Base-by-base conservation (phyloP, 2,888 invertebrate species). In the Campoletis raptor region DNA sequence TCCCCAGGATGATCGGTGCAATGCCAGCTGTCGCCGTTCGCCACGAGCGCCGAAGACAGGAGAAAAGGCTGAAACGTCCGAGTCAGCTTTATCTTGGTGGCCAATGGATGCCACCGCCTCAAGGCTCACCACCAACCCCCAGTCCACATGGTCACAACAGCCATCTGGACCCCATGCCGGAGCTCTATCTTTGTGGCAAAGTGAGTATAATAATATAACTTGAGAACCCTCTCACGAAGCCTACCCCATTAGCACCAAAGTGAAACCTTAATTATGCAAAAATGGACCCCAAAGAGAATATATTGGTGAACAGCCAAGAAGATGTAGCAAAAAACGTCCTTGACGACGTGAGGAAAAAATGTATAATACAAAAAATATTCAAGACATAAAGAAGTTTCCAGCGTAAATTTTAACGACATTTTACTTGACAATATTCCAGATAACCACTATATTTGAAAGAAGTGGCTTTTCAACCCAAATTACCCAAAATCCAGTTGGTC, bases 11-110 rank as follows among this genome's bases (percentile, higher is more conserved):
- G 97, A 97, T 97, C 93, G 97, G 97, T 91, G 97, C 97, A 88
- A 97, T 97, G 97, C 97, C 97, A 94, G 97, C 97, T 90, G 97
- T 98, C 95, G 97, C 97, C 83, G 97, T 97, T 74, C 96, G 97
- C 94, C 97, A 97, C 94, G 97, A 97, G 95, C 95, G 97, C 90
- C 95, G 97, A 85, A 96, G 97, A 88, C 96, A 96, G 91, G 97
- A 97, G 94, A 97, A 97, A 94, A 95, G 97, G 81, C 94, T 94
- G 89, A 96, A 97, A 92, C 92, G 95, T 83, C 95, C 95, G 6
- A 95, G 94, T 91, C 96, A 97, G 94, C 95, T 97, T 90, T 96
- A 96, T 88, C 95, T 97, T 91, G 96, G 96, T 91, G 95, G 96
- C 36, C 96, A 96, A 90, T 95, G 96, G 93, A 94, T 96, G 88